Conservation (phyloP, 2,113 vertebrate genomes). For the Ploceus nigricollis region DNA sequence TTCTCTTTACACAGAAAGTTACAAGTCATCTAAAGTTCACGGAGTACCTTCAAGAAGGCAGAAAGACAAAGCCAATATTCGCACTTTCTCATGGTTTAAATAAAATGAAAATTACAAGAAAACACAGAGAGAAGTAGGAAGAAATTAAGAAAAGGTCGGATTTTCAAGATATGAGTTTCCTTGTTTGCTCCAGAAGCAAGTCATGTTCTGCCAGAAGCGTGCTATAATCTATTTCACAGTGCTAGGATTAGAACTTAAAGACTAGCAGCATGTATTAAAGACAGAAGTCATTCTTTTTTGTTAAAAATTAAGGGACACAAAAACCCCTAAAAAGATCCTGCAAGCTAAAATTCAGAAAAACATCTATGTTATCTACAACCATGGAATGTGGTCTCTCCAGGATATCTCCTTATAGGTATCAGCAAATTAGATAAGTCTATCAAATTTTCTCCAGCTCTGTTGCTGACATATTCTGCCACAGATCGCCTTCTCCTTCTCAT, state of each 20-base stretch:
- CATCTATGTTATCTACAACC: background rate
- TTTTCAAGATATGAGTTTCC: conserved; percentile 6
- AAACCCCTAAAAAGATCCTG: background rate
- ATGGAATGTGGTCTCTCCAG: background rate
- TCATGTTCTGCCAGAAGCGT: background rate
- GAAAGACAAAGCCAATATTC: background rate
- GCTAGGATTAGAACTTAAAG: background rate
- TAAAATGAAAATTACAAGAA: background rate
- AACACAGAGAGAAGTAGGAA: background rate
- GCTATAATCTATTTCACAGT: background rate
- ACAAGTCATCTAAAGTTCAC: background rate
- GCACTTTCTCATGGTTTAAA: background rate
- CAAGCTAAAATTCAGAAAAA: background rate
- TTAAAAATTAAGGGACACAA: background rate
- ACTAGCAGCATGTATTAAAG: background rate
- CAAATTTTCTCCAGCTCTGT: background rate
- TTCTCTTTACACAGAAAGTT: background rate
- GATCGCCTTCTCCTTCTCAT: background rate
- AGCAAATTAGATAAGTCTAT: background rate
- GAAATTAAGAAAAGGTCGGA: conserved; percentile 4
- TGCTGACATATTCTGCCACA: background rate
- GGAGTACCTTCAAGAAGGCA: background rate
- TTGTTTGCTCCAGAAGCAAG: conserved; percentile 5
- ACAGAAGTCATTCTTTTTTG: background rate
- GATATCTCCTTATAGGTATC: background rate